Base-by-base conservation (phyloP, 1,140 invertebrate genomes). In the Cydia fagiglandana region DNA sequence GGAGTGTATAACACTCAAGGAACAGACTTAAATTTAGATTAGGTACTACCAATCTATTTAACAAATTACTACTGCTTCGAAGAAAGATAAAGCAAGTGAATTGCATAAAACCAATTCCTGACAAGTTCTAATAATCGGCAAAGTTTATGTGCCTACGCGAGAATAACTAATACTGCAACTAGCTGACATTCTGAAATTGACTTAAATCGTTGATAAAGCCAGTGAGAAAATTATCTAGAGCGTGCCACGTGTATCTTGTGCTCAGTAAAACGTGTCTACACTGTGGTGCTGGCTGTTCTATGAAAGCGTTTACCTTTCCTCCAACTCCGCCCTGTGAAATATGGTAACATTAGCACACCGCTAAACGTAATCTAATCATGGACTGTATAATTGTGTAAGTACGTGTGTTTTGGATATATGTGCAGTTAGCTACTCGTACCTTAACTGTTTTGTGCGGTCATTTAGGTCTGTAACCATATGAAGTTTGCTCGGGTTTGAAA, bases 291-390 rank as follows among this genome's bases (percentile, higher is more conserved):
- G 78, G 76, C 76, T 82, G 75, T 61, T 75, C 79, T 81, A 53
- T 73, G 73, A 80, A 61, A 24, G 56, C 56, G 84, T 82, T 93
- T 93, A 93, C 91, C 91, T 93, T 93, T 81, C 85, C 86, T 74
- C 87, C 87, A 80, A 87, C 89, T 78, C 90, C 88, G 77, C 91
- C 91, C 92, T 93, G 90, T 86, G 88, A 84, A 87, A 87, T 79
- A 89, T 88, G 78, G 77, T 77, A 78, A 79, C 61, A 66, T 45
- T 75, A 79, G 47, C 28, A 28, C 24, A 28, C 45, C 6, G 45
- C 66, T 73, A 41, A 17, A 41, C 15, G 45, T 74, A 64, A 64
- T 28, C 17, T 64, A 75, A 64, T 41, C 34, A 41, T 0, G n/a
- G n/a, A 17, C n/a, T 17, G 30, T 64, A 50, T 9, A 50, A 45